Conservation (phyloP, 2,797 vertebrate species). For the Anguilla anguilla region DNA sequence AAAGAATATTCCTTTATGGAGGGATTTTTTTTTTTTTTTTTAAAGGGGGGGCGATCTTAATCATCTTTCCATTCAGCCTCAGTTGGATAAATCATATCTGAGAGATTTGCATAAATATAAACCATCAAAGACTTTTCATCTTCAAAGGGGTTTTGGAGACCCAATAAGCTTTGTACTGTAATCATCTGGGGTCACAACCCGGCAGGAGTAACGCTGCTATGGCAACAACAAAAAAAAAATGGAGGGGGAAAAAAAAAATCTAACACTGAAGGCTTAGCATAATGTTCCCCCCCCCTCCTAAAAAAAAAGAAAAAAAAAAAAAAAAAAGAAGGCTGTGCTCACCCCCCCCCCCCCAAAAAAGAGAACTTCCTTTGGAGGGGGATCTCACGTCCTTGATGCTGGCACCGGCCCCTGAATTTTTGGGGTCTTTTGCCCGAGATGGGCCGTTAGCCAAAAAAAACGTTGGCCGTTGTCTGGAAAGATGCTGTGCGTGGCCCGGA, state of each 20-base stretch:
- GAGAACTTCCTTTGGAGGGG: constrained; percentile 81
- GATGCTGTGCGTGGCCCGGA: neutral
- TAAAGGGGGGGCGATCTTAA: constrained; percentile 98
- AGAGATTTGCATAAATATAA: constrained; percentile 99
- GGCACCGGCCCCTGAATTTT: constrained; percentile 29
- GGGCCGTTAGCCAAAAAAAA: neutral
- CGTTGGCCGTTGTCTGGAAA: constrained; percentile 1
- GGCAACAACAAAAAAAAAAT: constrained; percentile 84
- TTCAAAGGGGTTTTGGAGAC: constrained; percentile 99
- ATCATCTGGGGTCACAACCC: constrained; percentile 99
- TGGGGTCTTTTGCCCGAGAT: constrained; percentile 2
- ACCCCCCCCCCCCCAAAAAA: constrained; percentile 69
- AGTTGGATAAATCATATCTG: constrained; percentile 99
- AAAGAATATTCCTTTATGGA: constrained; percentile 93
- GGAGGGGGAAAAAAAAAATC: constrained; percentile 76
- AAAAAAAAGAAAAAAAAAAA: constrained; percentile 41
- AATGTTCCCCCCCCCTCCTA: constrained; percentile 85
- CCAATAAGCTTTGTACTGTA: constrained; percentile 99
- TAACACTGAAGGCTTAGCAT: constrained; percentile 99
- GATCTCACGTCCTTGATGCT: constrained; percentile 60
- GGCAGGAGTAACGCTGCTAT: constrained; percentile 99
- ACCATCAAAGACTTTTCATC: constrained; percentile 99
- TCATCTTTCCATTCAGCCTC: constrained; percentile 99
- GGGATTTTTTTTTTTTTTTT: constrained; percentile 80
- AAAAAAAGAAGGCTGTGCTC: constrained; percentile 84